Evolutionary conservation across 2,797 vertebrate genomes (phyloP), one percentile per base, ranked within the genome.

Genomic region (Oophaga sylvatica): DNA sequence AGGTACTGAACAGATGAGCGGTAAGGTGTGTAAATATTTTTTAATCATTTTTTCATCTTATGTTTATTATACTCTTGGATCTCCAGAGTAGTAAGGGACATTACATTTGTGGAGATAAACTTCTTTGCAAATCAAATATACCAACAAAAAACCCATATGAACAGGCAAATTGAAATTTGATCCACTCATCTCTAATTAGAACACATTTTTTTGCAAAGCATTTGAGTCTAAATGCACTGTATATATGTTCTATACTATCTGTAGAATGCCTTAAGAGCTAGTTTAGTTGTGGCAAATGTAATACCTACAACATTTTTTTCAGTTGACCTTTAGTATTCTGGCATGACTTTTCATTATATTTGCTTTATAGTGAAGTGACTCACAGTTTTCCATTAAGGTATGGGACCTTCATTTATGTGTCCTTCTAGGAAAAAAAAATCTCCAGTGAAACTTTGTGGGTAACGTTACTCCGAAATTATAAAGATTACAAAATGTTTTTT

Each of bases 401-500:
- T 56, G 26, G n/a, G 20, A 53, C 1, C 11, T n/a, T 26, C 20
- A 53, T 77, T n/a, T 77, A 22, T 26, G 10, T 77, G 22, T 12
- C 48, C 22, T 17, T 48, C 20, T 53, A 76, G 35, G 35, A 75
- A 75, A 48, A 67, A 67, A 73, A 17, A 20, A 48, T 75, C 10
- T n/a, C 68, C 15, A 48, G 20, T 48, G 9, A 75, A 45, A 5
- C 6, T 77, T 75, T 77, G 6, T 7, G 48, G 16, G 13, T 26
- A 16, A 53, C 5, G n/a, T 56, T 26, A 56, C 48, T 56, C 5
- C 41, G 56, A 53, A 53, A 11, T 45, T 53, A 22, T 15, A 76
- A 77, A 53, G 48, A 77, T 77, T 77, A 56, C 75, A 77, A 26
- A 7, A 10, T 75, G 75, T 56, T 77, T 77, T 77, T 77, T 45